Evolutionary conservation across 2,797 vertebrate genomes (phyloP).

Genomic region (Lerista edwardsae): DNA sequence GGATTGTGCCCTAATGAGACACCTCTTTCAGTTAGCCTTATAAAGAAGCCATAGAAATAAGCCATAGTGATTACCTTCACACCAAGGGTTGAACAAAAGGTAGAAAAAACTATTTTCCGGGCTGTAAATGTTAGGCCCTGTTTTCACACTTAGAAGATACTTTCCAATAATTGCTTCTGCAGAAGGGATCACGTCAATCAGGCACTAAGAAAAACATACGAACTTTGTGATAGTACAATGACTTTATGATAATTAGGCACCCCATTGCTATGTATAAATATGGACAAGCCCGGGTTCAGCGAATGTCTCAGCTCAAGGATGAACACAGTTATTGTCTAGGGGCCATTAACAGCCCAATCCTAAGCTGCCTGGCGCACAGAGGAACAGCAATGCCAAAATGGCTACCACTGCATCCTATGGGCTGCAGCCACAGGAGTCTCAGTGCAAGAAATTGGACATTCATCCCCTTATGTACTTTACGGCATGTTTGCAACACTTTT

Average conservation of each 20-base stretch:
- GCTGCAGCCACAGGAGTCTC: too few relatives aligned
- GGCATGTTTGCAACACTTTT: too few relatives aligned
- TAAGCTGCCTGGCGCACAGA: too few relatives aligned
- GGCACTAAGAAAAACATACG: conserved; percentile 61
- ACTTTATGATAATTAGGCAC: neutral
- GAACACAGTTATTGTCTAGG: too few relatives aligned
- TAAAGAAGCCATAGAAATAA: neutral
- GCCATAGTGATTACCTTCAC: conserved; percentile 67
- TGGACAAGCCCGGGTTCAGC: neutral
- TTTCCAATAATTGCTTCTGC: conserved; percentile 66
- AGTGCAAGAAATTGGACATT: too few relatives aligned
- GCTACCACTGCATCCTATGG: too few relatives aligned
- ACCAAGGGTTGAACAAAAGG: conserved; percentile 79
- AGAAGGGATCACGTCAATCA: conserved; percentile 59
- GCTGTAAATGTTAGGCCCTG: conserved; percentile 41
- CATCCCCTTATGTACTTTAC: too few relatives aligned
- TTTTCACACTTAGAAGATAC: conserved; percentile 67
- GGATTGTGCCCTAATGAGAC: too few relatives aligned
- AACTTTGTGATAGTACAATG: accelerated
- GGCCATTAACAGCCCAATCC: too few relatives aligned
- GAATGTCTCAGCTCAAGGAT: neutral
- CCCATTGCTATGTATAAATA: neutral
- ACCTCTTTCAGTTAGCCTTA: neutral
- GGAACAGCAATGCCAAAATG: too few relatives aligned
- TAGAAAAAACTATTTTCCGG: conserved; percentile 50